A percentile compares a stretch with the other conserved stretches of the same genome.
Conservation (phyloP, 1,140 invertebrate species). For the Steinernema feltiae region DNA sequence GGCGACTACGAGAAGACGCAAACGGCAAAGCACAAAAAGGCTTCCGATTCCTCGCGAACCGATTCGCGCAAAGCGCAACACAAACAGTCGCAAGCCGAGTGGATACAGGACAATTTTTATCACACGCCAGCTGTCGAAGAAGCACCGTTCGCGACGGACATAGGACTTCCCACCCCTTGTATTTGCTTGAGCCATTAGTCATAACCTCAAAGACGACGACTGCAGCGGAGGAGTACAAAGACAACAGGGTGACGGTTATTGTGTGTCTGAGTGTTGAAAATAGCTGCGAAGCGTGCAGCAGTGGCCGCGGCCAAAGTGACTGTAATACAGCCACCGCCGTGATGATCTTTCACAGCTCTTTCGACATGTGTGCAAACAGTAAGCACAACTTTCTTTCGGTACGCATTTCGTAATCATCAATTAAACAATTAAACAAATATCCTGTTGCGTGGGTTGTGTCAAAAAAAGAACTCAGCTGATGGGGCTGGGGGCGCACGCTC, state of each 20-base stretch:
- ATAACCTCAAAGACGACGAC: not conserved
- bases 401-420: too few relatives aligned
- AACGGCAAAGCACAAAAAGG: not conserved
- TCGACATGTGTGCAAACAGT: not conserved
- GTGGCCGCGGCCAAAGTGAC: too few relatives aligned
- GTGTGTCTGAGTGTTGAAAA: too few relatives aligned
- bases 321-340: too few relatives aligned
- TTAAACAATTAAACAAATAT: too few relatives aligned
- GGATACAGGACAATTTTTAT: too few relatives aligned
- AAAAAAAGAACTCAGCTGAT: not conserved
- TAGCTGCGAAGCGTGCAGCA: too few relatives aligned
- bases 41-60: not conserved
- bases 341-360: not conserved
- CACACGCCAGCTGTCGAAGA: not conserved
- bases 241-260: too few relatives aligned
- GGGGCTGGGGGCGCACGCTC: not conserved
- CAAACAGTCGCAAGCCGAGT: not conserved
- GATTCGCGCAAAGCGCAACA: not conserved
- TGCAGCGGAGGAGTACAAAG: conserved; percentile 6
- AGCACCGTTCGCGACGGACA: too few relatives aligned
- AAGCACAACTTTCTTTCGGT: not conserved
- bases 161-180: not conserved
- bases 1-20: not conserved
- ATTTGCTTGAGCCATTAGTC: conserved; percentile 9
- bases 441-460: not conserved